Conservation (phyloP, 2,797 vertebrate species). For the Hozukius guyotensis region DNA sequence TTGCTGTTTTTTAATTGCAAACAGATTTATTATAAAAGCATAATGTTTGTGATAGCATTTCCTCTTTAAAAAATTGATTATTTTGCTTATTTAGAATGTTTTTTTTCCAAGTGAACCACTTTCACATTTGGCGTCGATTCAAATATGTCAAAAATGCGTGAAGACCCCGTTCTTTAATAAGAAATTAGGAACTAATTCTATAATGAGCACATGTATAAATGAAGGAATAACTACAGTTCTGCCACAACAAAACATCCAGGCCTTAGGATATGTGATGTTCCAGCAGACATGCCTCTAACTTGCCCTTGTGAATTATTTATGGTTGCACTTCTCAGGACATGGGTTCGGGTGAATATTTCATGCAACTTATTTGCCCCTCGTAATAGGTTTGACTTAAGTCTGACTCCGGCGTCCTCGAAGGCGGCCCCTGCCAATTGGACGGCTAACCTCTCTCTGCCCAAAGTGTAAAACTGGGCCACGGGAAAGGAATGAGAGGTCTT, state of each 20-base stretch:
- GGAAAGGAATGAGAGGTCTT: conserved; percentile 22
- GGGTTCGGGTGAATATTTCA: conserved; percentile 74
- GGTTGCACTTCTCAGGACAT: conserved; percentile 53
- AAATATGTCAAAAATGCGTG: conserved; percentile 7
- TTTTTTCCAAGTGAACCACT: conserved; percentile 10
- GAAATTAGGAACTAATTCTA: background rate
- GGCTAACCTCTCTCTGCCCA: conserved; percentile 22
- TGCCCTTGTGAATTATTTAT: conserved; percentile 69
- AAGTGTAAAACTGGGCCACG: conserved; percentile 15
- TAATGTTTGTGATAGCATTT: background rate
- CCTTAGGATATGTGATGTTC: conserved; percentile 22
- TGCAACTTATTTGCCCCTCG: conserved; percentile 71
- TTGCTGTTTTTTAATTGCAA: background rate
- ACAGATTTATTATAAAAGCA: background rate
- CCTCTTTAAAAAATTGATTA: background rate
- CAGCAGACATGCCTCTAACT: conserved; percentile 39
- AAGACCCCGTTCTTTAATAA: conserved; percentile 5
- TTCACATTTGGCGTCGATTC: background rate
- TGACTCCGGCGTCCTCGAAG: conserved; percentile 28
- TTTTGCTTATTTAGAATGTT: background rate
- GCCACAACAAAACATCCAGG: background rate
- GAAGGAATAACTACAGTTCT: background rate
- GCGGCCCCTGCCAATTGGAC: conserved; percentile 36
- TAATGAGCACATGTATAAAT: background rate
- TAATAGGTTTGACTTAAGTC: conserved; percentile 70